These are phyloP conservation scores for Melipona quadrifasciata DNA, from an alignment of 1,140 invertebrate species.

Conservation along the genomic window DNA sequence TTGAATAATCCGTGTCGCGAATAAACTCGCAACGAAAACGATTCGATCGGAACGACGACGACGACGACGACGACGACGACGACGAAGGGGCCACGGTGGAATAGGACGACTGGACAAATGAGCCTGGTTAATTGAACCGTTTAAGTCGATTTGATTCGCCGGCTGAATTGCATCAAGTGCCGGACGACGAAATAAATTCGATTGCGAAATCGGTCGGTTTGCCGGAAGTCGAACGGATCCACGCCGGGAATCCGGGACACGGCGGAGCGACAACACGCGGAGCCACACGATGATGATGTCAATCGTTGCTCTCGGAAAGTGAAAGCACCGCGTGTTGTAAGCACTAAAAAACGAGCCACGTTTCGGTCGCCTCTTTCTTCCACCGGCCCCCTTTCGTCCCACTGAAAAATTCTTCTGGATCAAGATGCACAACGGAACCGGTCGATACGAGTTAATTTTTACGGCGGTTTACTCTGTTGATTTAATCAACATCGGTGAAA, in stretches of 20 bases:
- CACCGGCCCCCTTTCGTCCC: neutral
- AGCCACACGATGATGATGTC: constrained; percentile 21
- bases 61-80: neutral
- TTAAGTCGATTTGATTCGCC: constrained; percentile 34
- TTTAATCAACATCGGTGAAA: no score
- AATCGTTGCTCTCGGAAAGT: constrained; percentile 59
- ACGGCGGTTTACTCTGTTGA: neutral
- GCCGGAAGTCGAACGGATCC: constrained; percentile 38
- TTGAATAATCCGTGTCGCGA: neutral
- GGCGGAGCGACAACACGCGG: neutral
- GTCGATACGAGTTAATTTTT: neutral
- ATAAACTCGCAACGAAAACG: neutral
- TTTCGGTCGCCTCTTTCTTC: neutral
- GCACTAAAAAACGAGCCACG: constrained; percentile 20
- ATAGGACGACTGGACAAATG: constrained; percentile 8
- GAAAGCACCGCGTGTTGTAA: constrained; percentile 57
- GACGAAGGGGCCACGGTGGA: neutral
- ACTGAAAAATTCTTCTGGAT: neutral
- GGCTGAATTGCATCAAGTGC: constrained; percentile 34
- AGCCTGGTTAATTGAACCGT: constrained; percentile 45
- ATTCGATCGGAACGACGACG: no score
- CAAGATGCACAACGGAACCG: no score
- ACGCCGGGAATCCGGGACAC: constrained; percentile 12
- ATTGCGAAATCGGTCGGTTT: constrained; percentile 42
- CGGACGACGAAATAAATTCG: constrained; percentile 43